phyloP scores from a whole-genome alignment of 2,797 vertebrate species.

The Sebastes taczanowskii region DNA sequence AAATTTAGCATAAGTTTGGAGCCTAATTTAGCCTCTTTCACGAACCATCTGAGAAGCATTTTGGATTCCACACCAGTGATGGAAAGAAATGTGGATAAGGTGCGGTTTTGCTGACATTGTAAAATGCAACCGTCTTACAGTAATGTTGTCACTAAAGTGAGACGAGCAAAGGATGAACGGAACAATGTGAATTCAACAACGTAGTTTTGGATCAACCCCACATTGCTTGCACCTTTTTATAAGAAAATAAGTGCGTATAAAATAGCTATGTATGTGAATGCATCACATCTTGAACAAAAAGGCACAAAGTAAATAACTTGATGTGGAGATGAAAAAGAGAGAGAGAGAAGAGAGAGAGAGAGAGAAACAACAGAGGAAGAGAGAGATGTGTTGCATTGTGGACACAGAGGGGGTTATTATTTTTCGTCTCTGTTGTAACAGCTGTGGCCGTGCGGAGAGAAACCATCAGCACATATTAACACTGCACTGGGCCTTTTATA shows the following conservation, averaged over 20 bases:
- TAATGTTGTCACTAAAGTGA: neutral
- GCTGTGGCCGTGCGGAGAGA: conserved; percentile 41
- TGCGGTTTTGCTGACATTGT: neutral
- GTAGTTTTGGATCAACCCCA: neutral
- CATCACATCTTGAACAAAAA: neutral
- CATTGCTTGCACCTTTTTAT: neutral
- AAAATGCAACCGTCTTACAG: neutral
- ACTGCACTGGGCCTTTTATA: neutral
- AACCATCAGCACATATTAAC: conserved; percentile 30
- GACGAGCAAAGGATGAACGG: no score
- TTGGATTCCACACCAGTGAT: neutral
- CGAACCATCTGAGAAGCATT: neutral
- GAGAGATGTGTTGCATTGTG: conserved; percentile 27
- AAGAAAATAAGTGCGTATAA: neutral
- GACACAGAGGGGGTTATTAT: conserved; percentile 35
- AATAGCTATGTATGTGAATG: neutral
- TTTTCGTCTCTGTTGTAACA: conserved; percentile 58
- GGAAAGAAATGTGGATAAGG: neutral
- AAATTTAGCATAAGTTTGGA: no score
- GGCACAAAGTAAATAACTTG: neutral
- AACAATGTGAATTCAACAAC: neutral
- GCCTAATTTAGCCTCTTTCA: no score
- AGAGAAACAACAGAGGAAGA: neutral
- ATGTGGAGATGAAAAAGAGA: neutral
- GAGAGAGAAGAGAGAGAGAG: neutral